Conservation (phyloP, 2,797 vertebrate genomes). For the Gallinago solitaria region DNA sequence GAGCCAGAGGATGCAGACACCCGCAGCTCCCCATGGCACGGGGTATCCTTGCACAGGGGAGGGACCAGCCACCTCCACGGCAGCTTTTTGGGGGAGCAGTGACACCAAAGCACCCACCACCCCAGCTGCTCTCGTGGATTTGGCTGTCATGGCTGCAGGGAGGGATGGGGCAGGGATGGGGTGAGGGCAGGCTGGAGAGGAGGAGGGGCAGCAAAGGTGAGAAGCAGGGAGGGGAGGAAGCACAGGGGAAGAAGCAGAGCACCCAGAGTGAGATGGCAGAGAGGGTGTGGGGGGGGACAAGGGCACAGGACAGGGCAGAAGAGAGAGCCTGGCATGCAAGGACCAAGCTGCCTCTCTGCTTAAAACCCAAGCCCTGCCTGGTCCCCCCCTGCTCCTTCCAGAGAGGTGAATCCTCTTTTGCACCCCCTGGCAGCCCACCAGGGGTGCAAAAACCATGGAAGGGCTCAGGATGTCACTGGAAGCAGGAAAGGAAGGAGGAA, state of each 20-base stretch:
- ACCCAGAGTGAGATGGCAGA: not conserved
- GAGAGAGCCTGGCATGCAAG: not conserved
- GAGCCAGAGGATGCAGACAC: not conserved
- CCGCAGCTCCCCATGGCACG: not conserved
- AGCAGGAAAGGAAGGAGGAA: not conserved
- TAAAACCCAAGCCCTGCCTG: not conserved
- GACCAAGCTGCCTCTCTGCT: not conserved
- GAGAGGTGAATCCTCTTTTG: not conserved
- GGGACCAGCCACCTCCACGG: not conserved
- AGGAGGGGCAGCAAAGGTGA: not conserved
- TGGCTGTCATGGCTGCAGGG: not conserved
- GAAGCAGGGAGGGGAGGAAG: not conserved
- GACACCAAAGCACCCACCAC: not conserved
- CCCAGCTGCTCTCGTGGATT: not conserved
- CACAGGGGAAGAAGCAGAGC: not conserved
- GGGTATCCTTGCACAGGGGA: not conserved
- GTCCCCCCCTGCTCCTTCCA: not conserved
- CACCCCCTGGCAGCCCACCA: not conserved
- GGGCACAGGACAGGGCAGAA: not conserved
- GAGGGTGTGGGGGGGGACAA: not conserved
- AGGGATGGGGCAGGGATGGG: not conserved
- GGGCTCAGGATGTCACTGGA: not conserved
- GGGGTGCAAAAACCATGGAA: fast-evolving
- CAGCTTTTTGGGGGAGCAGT: not conserved
- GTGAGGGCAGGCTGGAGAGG: not conserved